Base-by-base conservation (phyloP, 30 jellyfish, hydroid and myxozoan genomes). In the Aurelia coerulea region DNA sequence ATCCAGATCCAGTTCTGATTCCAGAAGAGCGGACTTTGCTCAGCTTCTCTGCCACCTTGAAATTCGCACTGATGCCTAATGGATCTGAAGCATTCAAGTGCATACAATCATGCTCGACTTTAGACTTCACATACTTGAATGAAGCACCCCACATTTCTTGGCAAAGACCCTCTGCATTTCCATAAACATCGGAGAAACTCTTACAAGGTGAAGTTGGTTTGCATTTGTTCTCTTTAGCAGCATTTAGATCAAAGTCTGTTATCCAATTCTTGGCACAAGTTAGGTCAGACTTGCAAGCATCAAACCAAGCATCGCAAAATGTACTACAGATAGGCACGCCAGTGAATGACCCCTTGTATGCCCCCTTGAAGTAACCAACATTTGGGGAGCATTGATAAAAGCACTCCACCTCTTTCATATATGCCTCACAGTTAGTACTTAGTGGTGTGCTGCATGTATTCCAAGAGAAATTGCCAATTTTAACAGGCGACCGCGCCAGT, bases 331-430 rank as follows among this genome's bases (percentile, higher is more conserved):
- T 5, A 0, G 97, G 97, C 54, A 75, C 97, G n/a, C 91, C 91
- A 15, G 68, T 73, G 32, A 89, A 89, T 39, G 97, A 89, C 17
- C 93, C 97, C 46, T 67, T 63, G 66, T 17, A 89, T 73, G 19
- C 74, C 39, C 97, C 97, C 54, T 73, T 89, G 92, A 91, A 89
- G 70, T 89, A 89, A 5, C 97, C 97, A 14, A 89, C 97, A 58
- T 71, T 77, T 16, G 97, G 97, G n/a, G 97, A 89, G 46, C 97
- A 89, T 49, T 89, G 97, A 71, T 89, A 89, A 56, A 88, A 89
- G 59, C 97, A 89, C 49, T 89, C 93, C 65, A 89, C 78, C 32
- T 89, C 93, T 32, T 58, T 73, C 97, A 89, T 89, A 84, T 34
- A 89, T 59, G 29, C 54, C 51, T 80, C 86, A 34, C 97, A 89